A percentile compares a stretch with the other conserved stretches of the same genome.
phyloP scores from a whole-genome alignment of 2,888 invertebrate genomes.

The Megalurothrips usitatus region DNA sequence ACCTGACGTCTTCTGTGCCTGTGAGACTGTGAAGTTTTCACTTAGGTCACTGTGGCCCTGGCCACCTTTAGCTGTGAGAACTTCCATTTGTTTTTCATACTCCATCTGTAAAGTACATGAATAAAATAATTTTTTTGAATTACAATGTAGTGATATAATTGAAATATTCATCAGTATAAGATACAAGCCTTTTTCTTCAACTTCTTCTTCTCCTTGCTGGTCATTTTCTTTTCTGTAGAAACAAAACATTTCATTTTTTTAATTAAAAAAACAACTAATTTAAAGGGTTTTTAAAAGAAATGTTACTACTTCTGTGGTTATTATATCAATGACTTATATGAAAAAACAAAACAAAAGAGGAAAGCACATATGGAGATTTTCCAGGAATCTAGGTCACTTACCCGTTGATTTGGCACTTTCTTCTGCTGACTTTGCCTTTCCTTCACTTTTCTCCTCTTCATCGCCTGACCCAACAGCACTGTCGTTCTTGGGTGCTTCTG shows the following conservation, averaged over 20 bases:
- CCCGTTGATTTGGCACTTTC: constrained; percentile 32
- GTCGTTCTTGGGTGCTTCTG: constrained; percentile 27
- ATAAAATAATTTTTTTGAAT: constrained; percentile 9
- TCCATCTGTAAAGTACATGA: constrained; percentile 58
- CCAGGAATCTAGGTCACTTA: constrained; percentile 3
- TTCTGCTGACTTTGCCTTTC: constrained; percentile 28
- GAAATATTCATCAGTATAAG: constrained; percentile 18
- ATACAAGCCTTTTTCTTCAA: constrained; percentile 61
- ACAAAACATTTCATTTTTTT: not conserved
- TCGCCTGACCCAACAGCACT: constrained; percentile 4
- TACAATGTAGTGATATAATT: not conserved
- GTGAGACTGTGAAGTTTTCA: constrained; percentile 93
- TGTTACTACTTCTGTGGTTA: not conserved
- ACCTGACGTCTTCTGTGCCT: constrained; percentile 61
- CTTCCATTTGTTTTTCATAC: constrained; percentile 81
- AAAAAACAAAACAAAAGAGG: no score
- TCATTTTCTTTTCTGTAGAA: constrained; percentile 59
- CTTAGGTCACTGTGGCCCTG: constrained; percentile 85
- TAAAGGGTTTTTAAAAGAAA: not conserved
- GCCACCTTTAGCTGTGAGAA: constrained; percentile 79
- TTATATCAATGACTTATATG: no score
- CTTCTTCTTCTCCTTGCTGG: constrained; percentile 89
- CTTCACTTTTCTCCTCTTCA: constrained; percentile 23
- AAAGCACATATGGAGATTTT: not conserved
- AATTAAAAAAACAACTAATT: not conserved